Percentiles rank a stretch among this genome's conserved stretches.
phyloP scores from a whole-genome alignment of 2,888 invertebrate species.

The Stictocephala bisonia region DNA sequence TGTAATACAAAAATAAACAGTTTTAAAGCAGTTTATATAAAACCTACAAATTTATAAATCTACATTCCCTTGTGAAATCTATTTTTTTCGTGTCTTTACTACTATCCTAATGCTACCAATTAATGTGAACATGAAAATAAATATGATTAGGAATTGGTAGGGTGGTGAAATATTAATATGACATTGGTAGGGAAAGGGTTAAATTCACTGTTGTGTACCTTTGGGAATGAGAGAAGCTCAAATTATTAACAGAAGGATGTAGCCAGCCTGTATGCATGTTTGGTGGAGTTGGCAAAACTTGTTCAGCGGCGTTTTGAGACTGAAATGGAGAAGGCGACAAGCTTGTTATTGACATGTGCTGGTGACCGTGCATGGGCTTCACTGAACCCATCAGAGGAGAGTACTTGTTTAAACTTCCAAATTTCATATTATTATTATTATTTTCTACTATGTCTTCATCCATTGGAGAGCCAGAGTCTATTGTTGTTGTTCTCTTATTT shows the following conservation, averaged over 20 bases:
- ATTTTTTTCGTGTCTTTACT: no score
- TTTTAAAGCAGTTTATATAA: no score
- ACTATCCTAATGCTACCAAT: no score
- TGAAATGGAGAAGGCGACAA: slow-evolving; percentile 63
- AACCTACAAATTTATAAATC: no score
- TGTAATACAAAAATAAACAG: no score
- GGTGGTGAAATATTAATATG: no score
- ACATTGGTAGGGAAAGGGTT: neutral
- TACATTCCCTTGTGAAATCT: neutral
- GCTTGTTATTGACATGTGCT: slow-evolving; percentile 51
- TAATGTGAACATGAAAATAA: no score
- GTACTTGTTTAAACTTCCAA: slow-evolving; percentile 45
- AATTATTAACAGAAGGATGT: slow-evolving; percentile 64
- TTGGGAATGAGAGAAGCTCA: slow-evolving; percentile 60
- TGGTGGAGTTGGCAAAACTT: neutral
- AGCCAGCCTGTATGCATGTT: slow-evolving; percentile 58
- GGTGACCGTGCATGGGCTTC: slow-evolving; percentile 55
- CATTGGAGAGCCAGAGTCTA: slow-evolving; percentile 48
- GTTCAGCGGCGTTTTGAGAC: slow-evolving; percentile 46
- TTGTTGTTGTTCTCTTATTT: slow-evolving; percentile 13
- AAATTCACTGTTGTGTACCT: neutral
- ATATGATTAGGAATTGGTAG: no score
- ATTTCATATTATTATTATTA: slow-evolving; percentile 41
- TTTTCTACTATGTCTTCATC: slow-evolving; percentile 48
- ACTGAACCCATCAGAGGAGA: slow-evolving; percentile 35